Evolutionary conservation across 2,797 vertebrate species (phyloP), one percentile per base, ranked within the genome.

Genomic region (Oreortyx pictus): DNA sequence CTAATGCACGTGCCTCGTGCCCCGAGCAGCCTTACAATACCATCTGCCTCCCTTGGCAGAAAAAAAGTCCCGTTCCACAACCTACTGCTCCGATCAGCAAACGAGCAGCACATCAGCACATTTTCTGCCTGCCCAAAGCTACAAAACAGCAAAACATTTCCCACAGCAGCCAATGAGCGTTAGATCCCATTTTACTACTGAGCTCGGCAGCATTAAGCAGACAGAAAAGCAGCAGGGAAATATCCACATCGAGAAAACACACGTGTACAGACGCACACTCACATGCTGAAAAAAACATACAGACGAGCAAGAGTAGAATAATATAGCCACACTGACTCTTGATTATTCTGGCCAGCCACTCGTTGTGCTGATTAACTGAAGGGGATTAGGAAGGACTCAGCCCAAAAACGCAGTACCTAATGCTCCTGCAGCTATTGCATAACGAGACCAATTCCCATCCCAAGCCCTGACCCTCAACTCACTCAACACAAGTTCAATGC

Each of bases 401-500:
- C 84, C 93, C 91, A 84, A 91, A 89, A 93, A 81, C 35, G 74
- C 85, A 83, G 81, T 2, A 94, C 83, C 75, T 94, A 78, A 95
- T 81, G 71, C 76, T 90, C 82, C 84, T 95, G 91, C 87, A 91
- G 93, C 73, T 82, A 90, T 95, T 96, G 94, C 94, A 71, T 95
- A 95, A 96, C 5, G 1, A 76, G 76, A 88, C 85, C 8, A 2
- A 81, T 82, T 71, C 76, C 90, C 0, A 2, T 65, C 89, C 85
- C 25, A 15, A 82, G 62, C 68, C 64, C 75, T 89, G 84, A 90
- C 85, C 81, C 93, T 71, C 81, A 88, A 79, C 88, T 96, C 89
- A 71, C 71, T 94, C 83, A 68, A 93, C 54, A 77, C 70, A 92
- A 94, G 71, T 96, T 96, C 71, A 93, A 77, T 65, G 73, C 72